Base-by-base conservation (phyloP, 2,888 invertebrate species). In the Pachycephus smyrnensis region DNA sequence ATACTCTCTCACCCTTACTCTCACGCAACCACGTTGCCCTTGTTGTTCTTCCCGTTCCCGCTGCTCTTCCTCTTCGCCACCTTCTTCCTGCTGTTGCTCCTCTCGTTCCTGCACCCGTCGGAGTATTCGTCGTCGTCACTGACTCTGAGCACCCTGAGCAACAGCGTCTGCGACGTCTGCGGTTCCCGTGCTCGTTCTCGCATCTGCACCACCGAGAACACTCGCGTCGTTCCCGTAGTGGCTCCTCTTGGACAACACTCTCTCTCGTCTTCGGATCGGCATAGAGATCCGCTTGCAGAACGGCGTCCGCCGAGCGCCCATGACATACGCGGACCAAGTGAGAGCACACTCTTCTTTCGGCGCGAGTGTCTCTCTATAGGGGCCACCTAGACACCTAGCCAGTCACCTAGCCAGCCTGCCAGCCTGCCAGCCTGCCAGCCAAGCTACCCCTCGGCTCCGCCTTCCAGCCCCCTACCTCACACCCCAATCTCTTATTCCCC, bases 291-390 rank as follows among this genome's bases (percentile, higher is more conserved):
- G 84, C 83, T 86, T 83, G 75, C 85, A 86, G 83, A 84, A 80
- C 83, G 82, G 79, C 86, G 84, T 84, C 86, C 87, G 85, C 87
- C 87, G 88, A 88, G 85, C 87, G 86, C 86, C 89, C 89, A 88
- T 90, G 89, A 90, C 90, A 89, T 85, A 89, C 89, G 86, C 89
- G 87, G 86, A 86, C 86, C 88, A 88, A 90, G 89, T 89, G 90
- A 89, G 84, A 83, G 84, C 87, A 84, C 86, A 83, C 87, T 81
- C 86, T 80, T 82, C 85, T n/a, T 35, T 77, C 82, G 40, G 40
- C 40, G 40, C 40, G 40, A 40, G 40, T 40, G 40, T 40, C 40
- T 40, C 40, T 40, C 40, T 40, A 40, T 40, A 40, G 40, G 40
- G 40, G 40, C 40, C 15, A 40, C 40, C 40, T 15, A 40, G 40